These are phyloP conservation scores for Lycaena phlaeas DNA, from an alignment of 2,888 invertebrate species.

Conservation along the genomic window DNA sequence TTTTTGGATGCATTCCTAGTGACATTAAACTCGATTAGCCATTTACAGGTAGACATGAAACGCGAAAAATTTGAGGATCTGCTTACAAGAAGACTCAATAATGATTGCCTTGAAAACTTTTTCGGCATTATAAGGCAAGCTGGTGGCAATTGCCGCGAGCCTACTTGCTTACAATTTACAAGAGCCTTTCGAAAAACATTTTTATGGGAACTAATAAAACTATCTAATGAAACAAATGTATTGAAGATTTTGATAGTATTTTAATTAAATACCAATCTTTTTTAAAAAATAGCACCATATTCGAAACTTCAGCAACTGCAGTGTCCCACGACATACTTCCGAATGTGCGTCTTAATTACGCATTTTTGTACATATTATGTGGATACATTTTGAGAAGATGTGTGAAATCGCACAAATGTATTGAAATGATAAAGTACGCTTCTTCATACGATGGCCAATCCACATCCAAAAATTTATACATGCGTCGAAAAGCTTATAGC, in stretches of 20 bases:
- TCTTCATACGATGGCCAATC: neutral
- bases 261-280: too few relatives aligned
- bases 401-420: neutral
- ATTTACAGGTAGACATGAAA: neutral
- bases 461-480: neutral
- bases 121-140: neutral
- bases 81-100: neutral
- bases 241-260: too few relatives aligned
- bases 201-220: neutral
- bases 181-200: neutral
- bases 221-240: too few relatives aligned
- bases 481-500: neutral
- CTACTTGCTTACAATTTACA: neutral
- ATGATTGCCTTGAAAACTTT: neutral
- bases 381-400: neutral
- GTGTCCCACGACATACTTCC: neutral
- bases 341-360: neutral
- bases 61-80: neutral
- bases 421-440: neutral
- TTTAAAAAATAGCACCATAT: too few relatives aligned
- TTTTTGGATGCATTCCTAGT: neutral
- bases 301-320: neutral
- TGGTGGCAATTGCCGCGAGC: neutral
- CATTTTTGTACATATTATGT: neutral
- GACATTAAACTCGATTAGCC: too few relatives aligned